Evolutionary conservation across 2,113 vertebrate genomes (phyloP).

Genomic region (Spermophilus dauricus): DNA sequence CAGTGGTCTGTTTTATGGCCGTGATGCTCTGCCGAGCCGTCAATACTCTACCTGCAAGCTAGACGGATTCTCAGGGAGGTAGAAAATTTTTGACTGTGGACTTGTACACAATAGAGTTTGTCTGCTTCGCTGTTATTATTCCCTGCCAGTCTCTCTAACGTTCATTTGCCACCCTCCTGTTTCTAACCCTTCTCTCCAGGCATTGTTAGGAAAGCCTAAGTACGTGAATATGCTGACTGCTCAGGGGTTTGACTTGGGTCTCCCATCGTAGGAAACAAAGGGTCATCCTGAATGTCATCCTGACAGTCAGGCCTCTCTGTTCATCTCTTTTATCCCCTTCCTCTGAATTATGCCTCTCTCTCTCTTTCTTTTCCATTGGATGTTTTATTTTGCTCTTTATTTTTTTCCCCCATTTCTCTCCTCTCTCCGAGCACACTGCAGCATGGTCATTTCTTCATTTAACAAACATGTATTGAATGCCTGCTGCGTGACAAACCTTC

Average conservation of each 20-base stretch:
- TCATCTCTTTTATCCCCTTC: neutral
- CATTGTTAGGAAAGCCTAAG: neutral
- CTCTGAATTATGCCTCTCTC: neutral
- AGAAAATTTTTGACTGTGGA: conserved; percentile 67
- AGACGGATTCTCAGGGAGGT: conserved; percentile 70
- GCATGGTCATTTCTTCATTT: neutral
- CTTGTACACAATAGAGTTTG: neutral
- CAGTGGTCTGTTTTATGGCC: conserved; percentile 82
- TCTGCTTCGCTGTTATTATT: neutral
- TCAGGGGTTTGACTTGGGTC: neutral
- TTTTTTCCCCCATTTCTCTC: neutral
- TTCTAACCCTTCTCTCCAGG: neutral
- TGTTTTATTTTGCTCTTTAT: neutral
- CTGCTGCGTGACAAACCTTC: neutral
- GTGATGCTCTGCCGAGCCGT: conserved; percentile 75
- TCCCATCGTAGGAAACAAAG: neutral
- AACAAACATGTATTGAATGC: neutral
- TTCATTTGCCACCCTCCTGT: conserved; percentile 19
- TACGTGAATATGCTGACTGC: neutral
- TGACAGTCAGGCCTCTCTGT: neutral
- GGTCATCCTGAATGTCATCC: neutral
- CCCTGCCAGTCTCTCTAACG: neutral
- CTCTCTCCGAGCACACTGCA: neutral
- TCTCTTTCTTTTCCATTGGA: neutral
- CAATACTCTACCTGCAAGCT: conserved; percentile 79